Evolutionary conservation across 2,797 vertebrate species (phyloP).

Genomic region (Gymnoscopelus braueri): DNA sequence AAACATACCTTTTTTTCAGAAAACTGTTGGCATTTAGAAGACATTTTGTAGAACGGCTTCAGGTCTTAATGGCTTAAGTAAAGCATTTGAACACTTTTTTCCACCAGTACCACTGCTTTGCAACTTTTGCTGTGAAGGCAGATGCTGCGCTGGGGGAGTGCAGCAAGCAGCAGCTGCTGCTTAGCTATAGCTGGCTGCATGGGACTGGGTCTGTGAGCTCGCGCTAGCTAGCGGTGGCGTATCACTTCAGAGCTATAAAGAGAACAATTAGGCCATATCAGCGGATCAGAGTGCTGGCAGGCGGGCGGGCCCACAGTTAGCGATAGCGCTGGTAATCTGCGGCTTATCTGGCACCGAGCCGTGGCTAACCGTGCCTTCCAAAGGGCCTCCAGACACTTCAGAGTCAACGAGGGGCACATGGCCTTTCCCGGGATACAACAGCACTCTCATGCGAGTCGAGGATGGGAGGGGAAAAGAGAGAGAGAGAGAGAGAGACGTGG

Average conservation of each 20-base stretch:
- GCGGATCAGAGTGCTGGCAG: constrained; percentile 72
- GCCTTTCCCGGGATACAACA: constrained; percentile 50
- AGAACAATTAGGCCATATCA: constrained; percentile 80
- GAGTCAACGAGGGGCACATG: constrained; percentile 65
- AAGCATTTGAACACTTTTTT: too few relatives aligned
- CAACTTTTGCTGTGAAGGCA: too few relatives aligned
- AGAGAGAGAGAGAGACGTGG: constrained; percentile 27
- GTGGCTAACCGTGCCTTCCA: constrained; percentile 57
- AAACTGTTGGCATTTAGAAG: too few relatives aligned
- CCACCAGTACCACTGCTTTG: too few relatives aligned
- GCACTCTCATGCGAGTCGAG: constrained; percentile 40
- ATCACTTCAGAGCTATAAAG: constrained; percentile 70
- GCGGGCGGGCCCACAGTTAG: constrained; percentile 48
- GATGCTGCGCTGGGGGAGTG: too few relatives aligned
- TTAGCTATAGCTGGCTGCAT: too few relatives aligned
- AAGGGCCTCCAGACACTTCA: constrained; percentile 64
- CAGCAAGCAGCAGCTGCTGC: too few relatives aligned
- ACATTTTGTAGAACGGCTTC: too few relatives aligned
- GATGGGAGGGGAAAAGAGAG: constrained; percentile 33
- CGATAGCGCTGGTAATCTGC: constrained; percentile 74
- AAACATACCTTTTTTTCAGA: too few relatives aligned
- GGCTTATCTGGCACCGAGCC: constrained; percentile 69
- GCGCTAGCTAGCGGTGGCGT: constrained; percentile 32
- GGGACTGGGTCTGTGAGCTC: constrained; percentile 2
- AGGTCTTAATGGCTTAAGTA: too few relatives aligned